These are phyloP conservation scores for Anthoptus insignis DNA, from an alignment of 2,888 invertebrate genomes.

Conservation along the genomic window DNA sequence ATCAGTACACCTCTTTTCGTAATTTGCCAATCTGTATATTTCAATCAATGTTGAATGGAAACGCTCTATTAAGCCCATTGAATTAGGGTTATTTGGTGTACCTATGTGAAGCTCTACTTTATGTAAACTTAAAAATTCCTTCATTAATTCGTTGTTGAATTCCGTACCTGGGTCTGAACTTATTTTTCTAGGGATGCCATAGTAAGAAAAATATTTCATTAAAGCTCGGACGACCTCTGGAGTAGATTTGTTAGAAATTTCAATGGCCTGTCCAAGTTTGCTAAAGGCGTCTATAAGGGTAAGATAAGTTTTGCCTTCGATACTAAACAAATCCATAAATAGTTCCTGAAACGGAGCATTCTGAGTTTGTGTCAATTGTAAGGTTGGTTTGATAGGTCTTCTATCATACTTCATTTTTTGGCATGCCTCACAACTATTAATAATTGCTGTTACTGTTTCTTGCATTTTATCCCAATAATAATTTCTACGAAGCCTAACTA, in stretches of 20 bases:
- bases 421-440: constrained; percentile 51
- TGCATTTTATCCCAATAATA: constrained; percentile 42
- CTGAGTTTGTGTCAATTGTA: constrained; percentile 37
- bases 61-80: constrained; percentile 47
- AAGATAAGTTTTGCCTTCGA: too few relatives aligned
- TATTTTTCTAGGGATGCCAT: constrained; percentile 43
- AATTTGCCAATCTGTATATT: constrained; percentile 44
- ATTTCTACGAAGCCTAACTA: neutral
- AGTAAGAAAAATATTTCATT: constrained; percentile 45
- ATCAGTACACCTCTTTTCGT: constrained; percentile 32
- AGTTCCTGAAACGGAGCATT: constrained; percentile 10
- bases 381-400: constrained; percentile 25
- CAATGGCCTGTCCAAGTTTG: constrained; percentile 40
- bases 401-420: constrained; percentile 46
- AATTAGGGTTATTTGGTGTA: constrained; percentile 49
- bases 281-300: too few relatives aligned
- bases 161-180: constrained; percentile 37
- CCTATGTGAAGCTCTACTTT: constrained; percentile 49
- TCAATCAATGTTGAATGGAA: constrained; percentile 43
- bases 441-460: constrained; percentile 39
- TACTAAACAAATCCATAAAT: neutral
- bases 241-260: constrained; percentile 35
- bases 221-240: constrained; percentile 42
- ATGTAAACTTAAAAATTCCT: constrained; percentile 40
- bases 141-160: constrained; percentile 43